These are phyloP conservation scores for Pimpla rufipes DNA, from an alignment of 2,888 invertebrate species.

Conservation along the genomic window DNA sequence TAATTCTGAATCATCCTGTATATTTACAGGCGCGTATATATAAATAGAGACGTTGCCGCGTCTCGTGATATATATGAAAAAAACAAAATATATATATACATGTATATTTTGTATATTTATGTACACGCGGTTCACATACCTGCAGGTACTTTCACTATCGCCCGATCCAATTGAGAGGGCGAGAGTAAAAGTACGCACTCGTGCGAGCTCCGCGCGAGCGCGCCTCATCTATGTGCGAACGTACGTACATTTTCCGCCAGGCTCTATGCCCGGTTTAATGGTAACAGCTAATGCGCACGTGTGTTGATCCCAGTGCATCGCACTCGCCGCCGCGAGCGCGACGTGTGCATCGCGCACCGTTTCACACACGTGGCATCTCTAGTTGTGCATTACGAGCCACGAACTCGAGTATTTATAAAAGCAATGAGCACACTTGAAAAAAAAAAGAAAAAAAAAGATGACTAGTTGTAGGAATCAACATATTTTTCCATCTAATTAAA, in stretches of 20 bases:
- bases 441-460: not conserved
- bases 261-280: slow-evolving; percentile 11
- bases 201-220: slow-evolving; percentile 14
- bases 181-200: slow-evolving; percentile 70
- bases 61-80: too few relatives aligned
- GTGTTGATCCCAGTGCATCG: slow-evolving; percentile 55
- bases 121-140: slow-evolving; percentile 37
- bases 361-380: slow-evolving; percentile 51
- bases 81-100: slow-evolving; percentile 10
- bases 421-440: not conserved
- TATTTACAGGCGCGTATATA: not conserved
- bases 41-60: too few relatives aligned
- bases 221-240: slow-evolving; percentile 29
- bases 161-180: slow-evolving; percentile 76
- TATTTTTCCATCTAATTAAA: too few relatives aligned
- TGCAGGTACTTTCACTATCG: slow-evolving; percentile 83
- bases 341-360: slow-evolving; percentile 40
- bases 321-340: slow-evolving; percentile 55
- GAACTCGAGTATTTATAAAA: not conserved
- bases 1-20: too few relatives aligned
- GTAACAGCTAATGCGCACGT: slow-evolving; percentile 49
- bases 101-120: slow-evolving; percentile 5
- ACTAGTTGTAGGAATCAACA: too few relatives aligned
- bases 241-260: slow-evolving; percentile 4
- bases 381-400: too few relatives aligned